phyloP scores from a whole-genome alignment of 2,113 vertebrate genomes.

The Mormyrus iriodes region DNA sequence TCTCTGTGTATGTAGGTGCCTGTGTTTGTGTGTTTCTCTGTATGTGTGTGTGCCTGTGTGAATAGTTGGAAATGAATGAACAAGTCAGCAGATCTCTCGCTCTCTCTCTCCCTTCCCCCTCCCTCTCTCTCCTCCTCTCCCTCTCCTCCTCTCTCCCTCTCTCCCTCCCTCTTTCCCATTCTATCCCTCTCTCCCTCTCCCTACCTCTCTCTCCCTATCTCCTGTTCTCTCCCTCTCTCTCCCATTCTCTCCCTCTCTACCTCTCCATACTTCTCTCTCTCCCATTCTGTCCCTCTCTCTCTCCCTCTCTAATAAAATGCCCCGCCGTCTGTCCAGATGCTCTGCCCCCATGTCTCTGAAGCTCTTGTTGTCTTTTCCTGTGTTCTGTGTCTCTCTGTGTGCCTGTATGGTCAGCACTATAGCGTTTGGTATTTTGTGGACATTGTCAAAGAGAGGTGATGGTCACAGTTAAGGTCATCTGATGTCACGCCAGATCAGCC shows the following conservation, averaged over 20 bases:
- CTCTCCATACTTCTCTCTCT: no score
- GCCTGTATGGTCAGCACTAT: background rate
- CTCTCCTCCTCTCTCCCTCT: background rate
- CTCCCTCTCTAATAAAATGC: background rate
- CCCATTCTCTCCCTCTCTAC: no score
- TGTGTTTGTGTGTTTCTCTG: no score
- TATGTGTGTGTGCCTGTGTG: background rate
- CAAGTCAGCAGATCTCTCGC: slow-evolving; percentile 37
- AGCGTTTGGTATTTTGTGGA: background rate
- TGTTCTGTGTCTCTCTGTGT: background rate
- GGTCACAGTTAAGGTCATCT: background rate
- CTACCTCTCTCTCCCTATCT: background rate
- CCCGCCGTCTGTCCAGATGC: slow-evolving; percentile 9
- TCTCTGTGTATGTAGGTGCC: no score
- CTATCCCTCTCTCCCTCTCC: background rate
- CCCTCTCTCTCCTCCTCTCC: background rate
- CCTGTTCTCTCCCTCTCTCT: no score
- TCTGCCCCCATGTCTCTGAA: background rate
- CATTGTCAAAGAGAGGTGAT: background rate
- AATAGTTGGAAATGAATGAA: slow-evolving; percentile 36
- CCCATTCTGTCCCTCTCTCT: background rate
- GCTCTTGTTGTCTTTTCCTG: background rate
- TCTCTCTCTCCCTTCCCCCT: slow-evolving; percentile 6
- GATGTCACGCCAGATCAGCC: background rate
- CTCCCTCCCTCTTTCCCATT: background rate